Base-by-base conservation (phyloP, 2,797 vertebrate genomes). In the Oreonectes daqikongensis region DNA sequence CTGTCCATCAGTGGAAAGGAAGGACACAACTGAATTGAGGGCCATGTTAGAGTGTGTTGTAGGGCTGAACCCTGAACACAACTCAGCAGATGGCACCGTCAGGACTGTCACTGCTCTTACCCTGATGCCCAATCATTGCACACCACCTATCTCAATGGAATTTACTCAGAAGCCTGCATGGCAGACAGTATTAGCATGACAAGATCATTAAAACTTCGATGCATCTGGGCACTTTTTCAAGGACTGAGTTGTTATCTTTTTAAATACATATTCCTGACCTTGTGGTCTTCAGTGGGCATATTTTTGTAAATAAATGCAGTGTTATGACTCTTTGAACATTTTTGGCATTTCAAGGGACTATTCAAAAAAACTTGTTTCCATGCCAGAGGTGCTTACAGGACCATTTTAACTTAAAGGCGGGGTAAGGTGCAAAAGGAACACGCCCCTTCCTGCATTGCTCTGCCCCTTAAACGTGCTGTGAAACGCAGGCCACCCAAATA, bases 31-130 rank as follows among this genome's bases (percentile, higher is more conserved):
- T 80, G 74, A 69, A 28, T 32, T 20, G 11, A 76, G 74, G 74
- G 20, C 20, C 53, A 81, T 75, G 77, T 78, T 63, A 69, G 4
- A 28, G 57, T 64, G 71, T 71, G 63, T 81, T 75, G 67, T 61
- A 57, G 61, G 69, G 15, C 73, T 75, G 75, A n/a, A 72, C 50
- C 55, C 52, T 67, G 32, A 80, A 61, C 78, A 76, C 30, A 48
- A n/a, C 79, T 77, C 44, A 74, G 77, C 81, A 82, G 81, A 84
- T 84, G 81, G 81, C 64, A 66, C 77, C 55, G 48, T 79, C 81
- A 74, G 73, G 48, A 69, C 46, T 78, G 20, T 68, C 69, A 42
- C 60, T 66, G n/a, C 42, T 63, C 57, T 50, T 75, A 59, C 44
- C 76, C 61, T 52, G 66, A 71, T 73, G 44, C 50, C 50, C 68